These are phyloP conservation scores for Muntiacus reevesi DNA, from an alignment of 2,113 vertebrate species.

Conservation along the genomic window DNA sequence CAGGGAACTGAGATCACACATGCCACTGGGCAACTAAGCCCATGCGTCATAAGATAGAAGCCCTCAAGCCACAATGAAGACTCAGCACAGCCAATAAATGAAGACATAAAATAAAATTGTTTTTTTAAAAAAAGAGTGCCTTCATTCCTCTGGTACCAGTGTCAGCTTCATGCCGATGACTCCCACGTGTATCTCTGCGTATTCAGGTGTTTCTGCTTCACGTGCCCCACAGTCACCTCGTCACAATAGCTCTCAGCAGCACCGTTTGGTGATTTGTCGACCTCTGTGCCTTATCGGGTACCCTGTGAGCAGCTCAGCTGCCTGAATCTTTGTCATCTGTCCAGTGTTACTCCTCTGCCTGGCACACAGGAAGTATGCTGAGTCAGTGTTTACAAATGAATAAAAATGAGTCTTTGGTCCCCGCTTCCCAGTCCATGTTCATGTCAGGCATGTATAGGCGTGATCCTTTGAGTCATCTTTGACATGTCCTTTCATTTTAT, in stretches of 20 bases:
- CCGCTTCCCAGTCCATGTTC: background rate
- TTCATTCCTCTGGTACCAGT: background rate
- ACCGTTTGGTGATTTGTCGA: background rate
- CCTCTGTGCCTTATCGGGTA: background rate
- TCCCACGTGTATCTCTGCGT: background rate
- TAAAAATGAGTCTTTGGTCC: background rate
- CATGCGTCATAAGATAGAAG: background rate
- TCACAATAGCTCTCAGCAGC: background rate
- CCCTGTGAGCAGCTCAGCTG: background rate
- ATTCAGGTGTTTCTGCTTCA: background rate
- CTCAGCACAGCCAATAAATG: background rate
- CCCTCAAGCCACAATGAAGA: background rate
- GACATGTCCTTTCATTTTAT: background rate
- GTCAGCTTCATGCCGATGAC: background rate
- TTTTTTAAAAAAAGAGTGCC: background rate
- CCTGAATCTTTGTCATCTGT: background rate
- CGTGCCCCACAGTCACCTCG: background rate
- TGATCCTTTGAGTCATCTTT: background rate
- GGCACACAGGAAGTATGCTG: background rate
- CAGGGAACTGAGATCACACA: background rate
- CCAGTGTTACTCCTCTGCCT: background rate
- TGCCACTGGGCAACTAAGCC: background rate
- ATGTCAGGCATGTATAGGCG: background rate
- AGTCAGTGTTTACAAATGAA: background rate
- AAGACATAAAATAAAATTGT: background rate